A percentile compares a stretch with the other conserved stretches of the same genome.
Evolutionary conservation across 2,113 vertebrate genomes (phyloP).

Genomic region (Piprites chloris): DNA sequence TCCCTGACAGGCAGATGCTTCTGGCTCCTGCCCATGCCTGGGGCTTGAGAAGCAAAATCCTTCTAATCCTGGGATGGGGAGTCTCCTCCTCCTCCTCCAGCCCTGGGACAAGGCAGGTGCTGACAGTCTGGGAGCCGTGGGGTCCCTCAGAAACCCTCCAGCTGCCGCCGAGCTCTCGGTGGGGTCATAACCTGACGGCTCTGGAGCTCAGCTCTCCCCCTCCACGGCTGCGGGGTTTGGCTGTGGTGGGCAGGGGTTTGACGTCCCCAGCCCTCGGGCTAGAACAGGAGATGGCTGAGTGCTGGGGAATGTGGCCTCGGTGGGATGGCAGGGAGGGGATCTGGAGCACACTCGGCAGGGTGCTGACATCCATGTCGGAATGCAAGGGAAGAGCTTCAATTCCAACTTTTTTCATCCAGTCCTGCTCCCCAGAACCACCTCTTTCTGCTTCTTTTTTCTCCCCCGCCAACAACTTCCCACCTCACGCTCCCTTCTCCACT

Average conservation of each 20-base stretch:
- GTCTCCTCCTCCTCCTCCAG: background rate
- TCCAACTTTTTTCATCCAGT: background rate
- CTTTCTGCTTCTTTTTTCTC: background rate
- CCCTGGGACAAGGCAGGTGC: accelerated
- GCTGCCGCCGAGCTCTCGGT: background rate
- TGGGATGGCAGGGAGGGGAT: background rate
- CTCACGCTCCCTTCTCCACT: background rate
- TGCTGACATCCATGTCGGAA: accelerated
- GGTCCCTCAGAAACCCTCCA: background rate
- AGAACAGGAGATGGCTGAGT: background rate
- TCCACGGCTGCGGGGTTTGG: background rate
- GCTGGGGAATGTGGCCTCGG: background rate
- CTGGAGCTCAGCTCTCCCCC: background rate
- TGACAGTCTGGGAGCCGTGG: background rate
- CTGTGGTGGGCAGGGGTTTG: background rate
- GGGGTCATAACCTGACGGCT: background rate
- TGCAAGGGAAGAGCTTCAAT: background rate
- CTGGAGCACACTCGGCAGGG: accelerated
- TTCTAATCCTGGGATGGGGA: background rate
- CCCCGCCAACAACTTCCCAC: background rate
- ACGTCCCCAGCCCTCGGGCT: background rate
- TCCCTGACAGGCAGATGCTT: background rate
- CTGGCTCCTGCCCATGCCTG: background rate
- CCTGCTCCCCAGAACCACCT: background rate
- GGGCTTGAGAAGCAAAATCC: background rate